Percentiles rank a stretch among this genome's conserved stretches.
Conservation (phyloP, 2,888 invertebrate species). For the Xanthia togata region DNA sequence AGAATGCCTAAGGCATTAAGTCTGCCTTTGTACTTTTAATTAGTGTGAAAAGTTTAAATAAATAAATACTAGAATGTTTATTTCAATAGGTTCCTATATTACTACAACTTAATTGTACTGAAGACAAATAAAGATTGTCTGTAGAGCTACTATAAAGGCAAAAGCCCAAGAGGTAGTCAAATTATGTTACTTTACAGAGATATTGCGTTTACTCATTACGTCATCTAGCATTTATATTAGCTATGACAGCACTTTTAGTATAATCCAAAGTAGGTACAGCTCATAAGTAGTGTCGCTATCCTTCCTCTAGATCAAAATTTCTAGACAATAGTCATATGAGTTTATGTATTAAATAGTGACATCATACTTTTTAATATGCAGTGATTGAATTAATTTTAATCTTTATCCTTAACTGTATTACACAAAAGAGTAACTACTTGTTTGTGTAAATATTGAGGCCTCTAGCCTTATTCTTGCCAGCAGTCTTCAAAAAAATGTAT, state of each 20-base stretch:
- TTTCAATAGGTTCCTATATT: not conserved
- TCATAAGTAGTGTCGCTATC: not conserved
- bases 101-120: not conserved
- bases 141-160: not conserved
- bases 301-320: constrained; percentile 17
- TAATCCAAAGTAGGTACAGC: constrained; percentile 20
- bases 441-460: not conserved
- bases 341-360: constrained; percentile 24
- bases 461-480: not conserved
- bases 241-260: constrained; percentile 19
- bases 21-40: no score
- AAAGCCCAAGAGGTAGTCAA: constrained; percentile 1
- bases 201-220: constrained; percentile 15
- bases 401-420: constrained; percentile 6
- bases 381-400: constrained; percentile 15
- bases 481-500: not conserved
- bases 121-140: not conserved
- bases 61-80: not conserved
- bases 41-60: no score
- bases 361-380: constrained; percentile 27
- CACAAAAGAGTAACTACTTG: not conserved
- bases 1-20: no score
- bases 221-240: constrained; percentile 32
- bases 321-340: not conserved
- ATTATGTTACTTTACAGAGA: constrained; percentile 2